Base-by-base conservation (phyloP, 1,140 invertebrate species). In the Pogonomyrmex barbatus region DNA sequence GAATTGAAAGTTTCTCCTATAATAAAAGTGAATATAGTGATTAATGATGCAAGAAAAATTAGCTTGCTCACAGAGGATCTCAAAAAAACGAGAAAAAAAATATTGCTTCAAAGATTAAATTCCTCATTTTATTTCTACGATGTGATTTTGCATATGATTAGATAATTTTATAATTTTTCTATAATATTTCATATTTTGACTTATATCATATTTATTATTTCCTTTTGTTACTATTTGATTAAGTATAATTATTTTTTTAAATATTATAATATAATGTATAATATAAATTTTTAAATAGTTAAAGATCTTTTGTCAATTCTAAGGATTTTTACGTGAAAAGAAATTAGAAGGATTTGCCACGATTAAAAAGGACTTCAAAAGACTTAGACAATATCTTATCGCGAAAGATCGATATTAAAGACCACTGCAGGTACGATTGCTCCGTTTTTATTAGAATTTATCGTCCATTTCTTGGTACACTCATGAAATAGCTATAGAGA, bases 361-460 rank as follows among this genome's bases (percentile, higher is more conserved):
- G 42, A 33, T 3, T 50, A 47, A 42, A 12, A 50, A 30, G n/a
- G 30, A 42, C 39, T 30, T 83, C 42, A 56, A 73, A 60, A 33
- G 8, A 82, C 30, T 58, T 6, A 45, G 47, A 17, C 6, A 9
- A 73, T 83, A 39, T 62, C 12, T 75, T 56, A 50, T n/a, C 14
- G 4, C 30, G 17, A 10, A 50, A 62, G 12, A 60, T 83, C 68
- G 30, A 83, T 82, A 82, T 83, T 83, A 83, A 83, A 75, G 54
- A 60, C 79, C 54, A 14, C 30, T 5, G 14, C 50, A 30, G 52
- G 54, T 75, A 45, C 68, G 12, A 83, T 47, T 73, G 54, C 54
- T 62, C 73, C 79, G 54, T 83, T 45, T 83, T 82, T 83, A 83
- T 83, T 62, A 83, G 79, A 83, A 83, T 83, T 83, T 83, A 83